These are phyloP conservation scores for Myotis daubentonii DNA, from an alignment of 2,797 vertebrate species.

Conservation along the genomic window DNA sequence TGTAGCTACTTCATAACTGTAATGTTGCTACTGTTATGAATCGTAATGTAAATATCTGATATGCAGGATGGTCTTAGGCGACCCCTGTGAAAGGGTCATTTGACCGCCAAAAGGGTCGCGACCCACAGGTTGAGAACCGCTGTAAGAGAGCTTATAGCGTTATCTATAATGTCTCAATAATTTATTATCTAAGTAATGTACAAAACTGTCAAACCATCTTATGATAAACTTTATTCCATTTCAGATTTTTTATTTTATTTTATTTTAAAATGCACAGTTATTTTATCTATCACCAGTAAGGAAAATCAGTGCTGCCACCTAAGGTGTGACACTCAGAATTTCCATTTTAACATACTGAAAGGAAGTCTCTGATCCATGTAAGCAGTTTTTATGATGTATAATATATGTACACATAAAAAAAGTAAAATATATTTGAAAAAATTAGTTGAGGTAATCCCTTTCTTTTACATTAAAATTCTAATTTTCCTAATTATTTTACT, in stretches of 20 bases:
- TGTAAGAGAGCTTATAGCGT: background rate
- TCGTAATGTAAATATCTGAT: no score
- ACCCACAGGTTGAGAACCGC: no score
- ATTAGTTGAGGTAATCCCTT: background rate
- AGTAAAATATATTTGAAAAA: background rate
- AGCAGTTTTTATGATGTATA: background rate
- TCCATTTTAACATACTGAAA: background rate
- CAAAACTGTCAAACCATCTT: background rate
- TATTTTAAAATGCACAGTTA: background rate
- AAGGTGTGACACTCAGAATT: background rate
- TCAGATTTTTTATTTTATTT: background rate
- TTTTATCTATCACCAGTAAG: background rate
- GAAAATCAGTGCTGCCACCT: background rate
- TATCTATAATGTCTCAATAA: background rate
- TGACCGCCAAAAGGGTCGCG: no score
- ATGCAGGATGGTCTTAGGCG: no score
- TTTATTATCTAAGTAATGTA: background rate
- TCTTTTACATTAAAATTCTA: background rate
- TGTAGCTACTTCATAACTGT: no score
- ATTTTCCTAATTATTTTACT: conserved; percentile 21
- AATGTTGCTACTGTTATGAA: no score
- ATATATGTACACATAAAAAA: background rate
- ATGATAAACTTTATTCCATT: background rate
- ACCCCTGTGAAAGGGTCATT: no score
- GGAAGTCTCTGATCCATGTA: background rate